phyloP scores from a whole-genome alignment of 2,113 vertebrate species.

The Sinosuthora webbiana region DNA sequence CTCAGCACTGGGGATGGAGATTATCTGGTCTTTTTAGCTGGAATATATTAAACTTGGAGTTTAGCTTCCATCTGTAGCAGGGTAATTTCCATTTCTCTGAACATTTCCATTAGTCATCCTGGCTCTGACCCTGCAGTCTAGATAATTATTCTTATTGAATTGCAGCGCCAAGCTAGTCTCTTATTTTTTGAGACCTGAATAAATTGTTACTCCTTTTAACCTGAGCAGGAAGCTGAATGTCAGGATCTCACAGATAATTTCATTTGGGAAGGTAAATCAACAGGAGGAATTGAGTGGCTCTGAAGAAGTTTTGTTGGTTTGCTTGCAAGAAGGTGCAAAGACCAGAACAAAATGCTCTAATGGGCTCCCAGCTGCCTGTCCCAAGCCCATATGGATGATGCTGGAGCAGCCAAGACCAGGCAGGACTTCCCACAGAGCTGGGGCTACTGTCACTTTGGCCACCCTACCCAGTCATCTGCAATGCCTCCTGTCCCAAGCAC shows the following conservation, averaged over 20 bases:
- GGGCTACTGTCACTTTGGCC: not conserved
- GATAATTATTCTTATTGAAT: conserved; percentile 55
- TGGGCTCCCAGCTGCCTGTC: not conserved
- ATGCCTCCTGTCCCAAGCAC: not conserved
- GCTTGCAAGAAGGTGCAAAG: not conserved
- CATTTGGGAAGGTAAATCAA: conserved; percentile 28
- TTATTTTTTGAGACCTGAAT: conserved; percentile 47
- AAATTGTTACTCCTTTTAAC: conserved; percentile 47
- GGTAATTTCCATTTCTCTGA: conserved; percentile 65
- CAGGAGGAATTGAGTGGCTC: not conserved
- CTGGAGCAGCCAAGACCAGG: not conserved
- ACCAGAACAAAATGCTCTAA: not conserved
- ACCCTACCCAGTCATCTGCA: not conserved
- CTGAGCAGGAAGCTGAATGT: conserved; percentile 13
- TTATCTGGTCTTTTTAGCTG: conserved; percentile 43
- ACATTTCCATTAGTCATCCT: conserved; percentile 62
- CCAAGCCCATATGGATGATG: not conserved
- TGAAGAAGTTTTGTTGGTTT: not conserved
- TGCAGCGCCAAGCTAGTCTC: not conserved
- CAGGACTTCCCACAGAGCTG: not conserved
- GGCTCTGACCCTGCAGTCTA: conserved; percentile 57
- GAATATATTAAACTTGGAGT: conserved; percentile 36
- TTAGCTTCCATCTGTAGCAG: not conserved
- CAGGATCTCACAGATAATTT: conserved; percentile 41
- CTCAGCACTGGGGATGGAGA: conserved; percentile 1